These are phyloP conservation scores for Porites lobata DNA, from an alignment of 92 coral and sea anemone species.

Conservation along the genomic window DNA sequence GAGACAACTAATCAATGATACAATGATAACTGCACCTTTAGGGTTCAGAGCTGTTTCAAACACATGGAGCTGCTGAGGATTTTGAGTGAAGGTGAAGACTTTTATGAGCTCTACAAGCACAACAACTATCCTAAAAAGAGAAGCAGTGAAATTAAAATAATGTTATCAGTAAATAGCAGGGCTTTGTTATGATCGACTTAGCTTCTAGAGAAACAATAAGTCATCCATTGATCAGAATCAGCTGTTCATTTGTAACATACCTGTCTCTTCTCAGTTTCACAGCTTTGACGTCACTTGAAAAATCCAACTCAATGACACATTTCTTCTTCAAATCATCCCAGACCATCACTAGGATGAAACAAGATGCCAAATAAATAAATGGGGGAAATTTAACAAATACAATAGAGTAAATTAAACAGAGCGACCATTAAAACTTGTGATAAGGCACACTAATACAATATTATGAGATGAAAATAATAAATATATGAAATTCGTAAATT, in stretches of 20 bases:
- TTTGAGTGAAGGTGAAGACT: conserved; percentile 99
- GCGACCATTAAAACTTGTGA: too few relatives aligned
- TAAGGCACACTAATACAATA: too few relatives aligned
- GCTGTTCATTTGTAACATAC: conserved; percentile 37
- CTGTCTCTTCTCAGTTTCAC: conserved; percentile 98
- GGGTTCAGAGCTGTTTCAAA: conserved; percentile 97
- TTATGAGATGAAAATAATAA: too few relatives aligned
- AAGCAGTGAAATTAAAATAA: background rate
- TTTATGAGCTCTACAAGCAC: conserved; percentile 93
- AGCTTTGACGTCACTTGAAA: conserved; percentile 95
- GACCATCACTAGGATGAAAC: conserved; percentile 81
- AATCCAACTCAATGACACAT: conserved; percentile 95
- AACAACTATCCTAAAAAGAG: conserved; percentile 86
- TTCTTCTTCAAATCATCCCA: conserved; percentile 99
- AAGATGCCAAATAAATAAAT: background rate
- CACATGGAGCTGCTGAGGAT: conserved; percentile 98
- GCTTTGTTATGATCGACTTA: too few relatives aligned
- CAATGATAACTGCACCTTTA: conserved; percentile 73
- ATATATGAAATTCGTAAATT: too few relatives aligned
- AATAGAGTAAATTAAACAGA: too few relatives aligned
- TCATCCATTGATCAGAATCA: background rate
- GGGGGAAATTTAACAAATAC: too few relatives aligned
- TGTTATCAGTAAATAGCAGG: too few relatives aligned
- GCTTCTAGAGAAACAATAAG: too few relatives aligned
- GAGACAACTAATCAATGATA: background rate